Evolutionary conservation across 1,140 invertebrate genomes (phyloP), one percentile per base, ranked within the genome.

Genomic region (Diabrotica virgifera): DNA sequence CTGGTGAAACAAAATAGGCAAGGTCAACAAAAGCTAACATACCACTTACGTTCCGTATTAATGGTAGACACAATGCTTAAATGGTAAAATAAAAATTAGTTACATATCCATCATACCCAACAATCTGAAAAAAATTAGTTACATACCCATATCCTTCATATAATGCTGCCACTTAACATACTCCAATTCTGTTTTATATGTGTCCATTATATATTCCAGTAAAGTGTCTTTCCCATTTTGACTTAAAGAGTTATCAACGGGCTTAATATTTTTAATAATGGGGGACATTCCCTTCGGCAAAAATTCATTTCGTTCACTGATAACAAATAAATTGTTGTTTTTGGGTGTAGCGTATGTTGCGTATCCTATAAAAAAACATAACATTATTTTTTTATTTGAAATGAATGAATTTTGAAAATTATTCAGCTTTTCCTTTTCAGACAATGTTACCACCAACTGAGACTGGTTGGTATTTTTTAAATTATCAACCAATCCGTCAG

Each of bases 251-350:
- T 53, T 57, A 36, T 74, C 70, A 11, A 76, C 55, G 57, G 69
- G 36, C 13, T 66, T 68, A 8, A 50, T 70, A 35, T 70, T 55
- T 52, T 74, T 68, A 35, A 80, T 66, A 60, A 76, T 70, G 36
- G 74, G 79, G 0, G 79, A 80, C 63, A 80, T 73, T 13, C 79
- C 79, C 78, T 80, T 80, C 11, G 80, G 80, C 14, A 81, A 46
- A 69, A 77, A 78, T 7, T 70, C 68, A 9, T 73, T 68, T 69
- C 80, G 64, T 67, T 76, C 70, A 5, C 59, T 66, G 24, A 79
- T 60, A 53, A 66, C 61, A 60, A 70, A 70, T n/a, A 64, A 74
- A 60, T 24, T 65, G 35, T 69, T 51, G 4, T 66, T 53, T 64
- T 69, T 68, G 0, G 76, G 73, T 24, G 67, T 73, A 24, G 14